Conservation (phyloP, 2,888 invertebrate genomes). For the Hirtodrosophila confusa region DNA sequence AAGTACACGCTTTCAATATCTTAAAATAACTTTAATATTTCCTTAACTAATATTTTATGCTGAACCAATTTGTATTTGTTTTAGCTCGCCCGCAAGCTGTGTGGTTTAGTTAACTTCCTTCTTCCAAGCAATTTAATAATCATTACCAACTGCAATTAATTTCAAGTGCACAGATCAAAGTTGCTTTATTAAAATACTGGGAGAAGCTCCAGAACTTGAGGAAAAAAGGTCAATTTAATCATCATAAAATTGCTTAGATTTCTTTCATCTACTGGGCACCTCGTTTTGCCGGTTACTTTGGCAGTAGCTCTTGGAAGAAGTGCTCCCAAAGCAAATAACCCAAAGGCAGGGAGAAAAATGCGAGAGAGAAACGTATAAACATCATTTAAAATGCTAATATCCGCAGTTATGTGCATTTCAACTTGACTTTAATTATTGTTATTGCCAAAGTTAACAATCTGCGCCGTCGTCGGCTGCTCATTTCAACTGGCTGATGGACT, state of each 20-base stretch:
- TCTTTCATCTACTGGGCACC: constrained; percentile 15
- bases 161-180: constrained; percentile 66
- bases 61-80: constrained; percentile 1
- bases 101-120: constrained; percentile 29
- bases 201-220: constrained; percentile 24
- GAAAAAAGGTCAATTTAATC: constrained; percentile 79
- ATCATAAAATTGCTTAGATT: constrained; percentile 73
- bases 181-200: constrained; percentile 50
- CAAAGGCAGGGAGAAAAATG: constrained; percentile 29
- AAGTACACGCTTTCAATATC: no score
- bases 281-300: neutral
- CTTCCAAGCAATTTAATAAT: constrained; percentile 38
- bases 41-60: neutral
- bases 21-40: no score
- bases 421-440: constrained; percentile 83
- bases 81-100: constrained; percentile 30
- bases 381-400: constrained; percentile 82
- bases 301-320: constrained; percentile 44
- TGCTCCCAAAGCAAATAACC: constrained; percentile 62
- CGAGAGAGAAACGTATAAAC: constrained; percentile 62
- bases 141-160: constrained; percentile 62
- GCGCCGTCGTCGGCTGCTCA: constrained; percentile 61
- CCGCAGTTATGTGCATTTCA: constrained; percentile 81
- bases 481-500: constrained; percentile 63
- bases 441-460: constrained; percentile 82